Evolutionary conservation across 2,797 vertebrate genomes (phyloP).

Genomic region (Acrossocheilus fasciatus): DNA sequence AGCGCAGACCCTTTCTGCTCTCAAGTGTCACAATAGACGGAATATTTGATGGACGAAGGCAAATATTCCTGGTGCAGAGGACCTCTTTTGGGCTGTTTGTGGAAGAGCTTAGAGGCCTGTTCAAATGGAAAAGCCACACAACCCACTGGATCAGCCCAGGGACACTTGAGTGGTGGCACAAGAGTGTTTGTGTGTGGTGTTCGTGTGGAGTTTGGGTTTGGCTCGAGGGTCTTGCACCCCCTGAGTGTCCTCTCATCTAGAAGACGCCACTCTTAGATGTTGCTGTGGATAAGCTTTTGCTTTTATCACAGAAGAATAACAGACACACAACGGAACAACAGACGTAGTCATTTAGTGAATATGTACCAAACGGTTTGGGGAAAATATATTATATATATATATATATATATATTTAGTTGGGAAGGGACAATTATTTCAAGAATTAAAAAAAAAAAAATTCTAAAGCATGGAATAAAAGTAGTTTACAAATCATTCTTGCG

Average conservation of each 20-base stretch:
- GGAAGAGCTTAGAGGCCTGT: slow-evolving; percentile 80
- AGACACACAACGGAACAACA: slow-evolving; percentile 17
- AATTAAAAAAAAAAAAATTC: background rate
- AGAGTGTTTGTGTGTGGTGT: slow-evolving; percentile 57
- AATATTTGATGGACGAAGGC: slow-evolving; percentile 70
- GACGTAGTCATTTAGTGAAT: background rate
- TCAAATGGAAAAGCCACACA: slow-evolving; percentile 75
- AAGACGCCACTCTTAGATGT: slow-evolving; percentile 80
- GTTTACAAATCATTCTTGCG: background rate
- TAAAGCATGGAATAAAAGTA: background rate
- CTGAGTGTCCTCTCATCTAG: slow-evolving; percentile 77
- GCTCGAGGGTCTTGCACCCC: slow-evolving; percentile 78
- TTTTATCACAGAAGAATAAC: slow-evolving; percentile 2
- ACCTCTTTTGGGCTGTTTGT: slow-evolving; percentile 77
- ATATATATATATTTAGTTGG: background rate
- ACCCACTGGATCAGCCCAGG: slow-evolving; percentile 77
- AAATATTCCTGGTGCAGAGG: slow-evolving; percentile 77
- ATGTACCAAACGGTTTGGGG: background rate
- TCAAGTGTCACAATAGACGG: slow-evolving; percentile 58
- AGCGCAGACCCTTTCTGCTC: slow-evolving; percentile 68
- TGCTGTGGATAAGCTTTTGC: slow-evolving; percentile 65
- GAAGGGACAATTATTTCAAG: background rate
- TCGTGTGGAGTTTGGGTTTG: slow-evolving; percentile 57
- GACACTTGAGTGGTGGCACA: slow-evolving; percentile 73
- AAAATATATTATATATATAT: background rate